Conservation (phyloP, 1,140 invertebrate genomes). For the Ylistrum balloti region DNA sequence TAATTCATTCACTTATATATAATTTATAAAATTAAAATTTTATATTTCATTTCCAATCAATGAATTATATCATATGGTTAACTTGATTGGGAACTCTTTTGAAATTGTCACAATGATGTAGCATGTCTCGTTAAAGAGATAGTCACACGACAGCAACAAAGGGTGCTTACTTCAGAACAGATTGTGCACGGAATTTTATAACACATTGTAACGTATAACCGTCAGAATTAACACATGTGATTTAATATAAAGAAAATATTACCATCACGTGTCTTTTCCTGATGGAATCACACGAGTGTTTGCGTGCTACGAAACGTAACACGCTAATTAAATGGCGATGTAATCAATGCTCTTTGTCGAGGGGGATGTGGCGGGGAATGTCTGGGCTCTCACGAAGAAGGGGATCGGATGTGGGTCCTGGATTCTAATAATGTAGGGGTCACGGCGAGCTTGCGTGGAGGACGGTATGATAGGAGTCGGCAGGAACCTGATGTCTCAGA, state of each 20-base stretch:
- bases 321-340: slow-evolving; percentile 4
- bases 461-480: background rate
- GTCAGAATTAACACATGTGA: too few relatives aligned
- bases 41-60: too few relatives aligned
- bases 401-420: background rate
- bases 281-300: slow-evolving; percentile 14
- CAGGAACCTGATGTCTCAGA: background rate
- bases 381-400: background rate
- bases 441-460: background rate
- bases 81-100: too few relatives aligned
- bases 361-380: background rate
- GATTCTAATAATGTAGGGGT: background rate
- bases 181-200: background rate
- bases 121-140: too few relatives aligned
- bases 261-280: background rate
- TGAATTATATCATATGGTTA: too few relatives aligned
- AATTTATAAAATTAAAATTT: too few relatives aligned
- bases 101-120: too few relatives aligned
- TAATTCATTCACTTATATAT: too few relatives aligned
- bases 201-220: background rate
- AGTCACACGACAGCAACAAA: background rate
- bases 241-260: slow-evolving; percentile 11
- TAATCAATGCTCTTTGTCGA: background rate
- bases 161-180: background rate
- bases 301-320: slow-evolving; percentile 31